Evolutionary conservation across 2,888 invertebrate genomes (phyloP).

Genomic region (Machimus atricapillus): DNA sequence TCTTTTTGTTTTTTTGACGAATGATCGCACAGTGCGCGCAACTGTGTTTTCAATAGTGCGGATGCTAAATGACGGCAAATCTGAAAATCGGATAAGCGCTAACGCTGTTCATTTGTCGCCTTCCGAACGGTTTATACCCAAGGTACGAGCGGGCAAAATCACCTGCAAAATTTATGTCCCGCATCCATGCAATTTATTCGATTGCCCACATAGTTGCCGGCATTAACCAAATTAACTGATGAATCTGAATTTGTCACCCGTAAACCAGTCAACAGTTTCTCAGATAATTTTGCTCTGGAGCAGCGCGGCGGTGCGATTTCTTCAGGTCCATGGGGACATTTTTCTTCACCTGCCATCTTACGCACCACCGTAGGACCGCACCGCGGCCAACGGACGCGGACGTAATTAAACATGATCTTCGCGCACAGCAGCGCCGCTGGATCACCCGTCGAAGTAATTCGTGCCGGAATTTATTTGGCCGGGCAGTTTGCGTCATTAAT

Average conservation of each 20-base stretch:
- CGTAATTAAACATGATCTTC: slow-evolving; percentile 13
- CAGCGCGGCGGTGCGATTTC: background rate
- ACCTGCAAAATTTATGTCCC: background rate
- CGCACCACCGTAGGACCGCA: background rate
- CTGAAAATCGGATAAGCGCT: background rate
- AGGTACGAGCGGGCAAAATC: background rate
- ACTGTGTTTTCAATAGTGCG: background rate
- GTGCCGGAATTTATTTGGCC: slow-evolving; percentile 16
- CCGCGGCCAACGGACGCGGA: background rate
- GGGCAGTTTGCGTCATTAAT: slow-evolving; percentile 23
- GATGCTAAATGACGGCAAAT: background rate
- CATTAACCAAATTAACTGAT: slow-evolving; percentile 50
- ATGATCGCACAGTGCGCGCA: background rate
- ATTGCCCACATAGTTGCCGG: slow-evolving; percentile 46
- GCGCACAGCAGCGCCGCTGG: background rate
- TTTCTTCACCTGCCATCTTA: background rate
- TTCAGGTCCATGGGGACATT: background rate
- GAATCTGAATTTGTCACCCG: slow-evolving; percentile 50
- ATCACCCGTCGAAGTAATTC: background rate
- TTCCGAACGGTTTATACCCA: background rate
- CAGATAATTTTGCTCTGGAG: background rate
- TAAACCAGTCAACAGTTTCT: slow-evolving; percentile 44
- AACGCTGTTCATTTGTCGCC: slow-evolving; percentile 16
- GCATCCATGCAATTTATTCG: slow-evolving; percentile 30
- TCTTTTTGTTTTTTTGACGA: background rate